Percentiles rank a stretch among this genome's conserved stretches.
Evolutionary conservation across 2,113 vertebrate species (phyloP).

Genomic region (Sylvia atricapilla): DNA sequence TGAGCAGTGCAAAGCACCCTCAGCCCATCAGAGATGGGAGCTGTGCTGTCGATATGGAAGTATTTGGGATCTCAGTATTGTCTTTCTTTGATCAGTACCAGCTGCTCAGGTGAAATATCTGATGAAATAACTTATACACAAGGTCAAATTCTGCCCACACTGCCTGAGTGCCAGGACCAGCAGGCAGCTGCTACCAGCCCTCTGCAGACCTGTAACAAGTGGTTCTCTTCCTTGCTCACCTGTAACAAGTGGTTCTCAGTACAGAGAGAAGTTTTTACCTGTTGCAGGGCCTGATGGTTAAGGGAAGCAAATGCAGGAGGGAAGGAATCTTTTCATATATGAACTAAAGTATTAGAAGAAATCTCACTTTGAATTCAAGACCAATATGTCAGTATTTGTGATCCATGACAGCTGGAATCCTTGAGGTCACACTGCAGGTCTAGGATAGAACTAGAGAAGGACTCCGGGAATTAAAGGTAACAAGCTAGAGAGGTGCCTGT

Average conservation of each 20-base stretch:
- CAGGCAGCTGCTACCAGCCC: neutral
- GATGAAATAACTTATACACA: neutral
- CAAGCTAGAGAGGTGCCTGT: neutral
- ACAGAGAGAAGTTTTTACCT: neutral
- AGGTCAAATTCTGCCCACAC: neutral
- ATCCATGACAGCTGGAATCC: neutral
- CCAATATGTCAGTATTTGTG: neutral
- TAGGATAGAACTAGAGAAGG: neutral
- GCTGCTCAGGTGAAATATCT: neutral
- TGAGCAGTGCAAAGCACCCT: neutral
- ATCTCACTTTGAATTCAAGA: neutral
- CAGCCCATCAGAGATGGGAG: neutral
- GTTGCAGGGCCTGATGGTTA: neutral
- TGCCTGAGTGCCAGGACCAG: neutral
- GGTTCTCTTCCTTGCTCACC: neutral
- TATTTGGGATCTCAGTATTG: neutral
- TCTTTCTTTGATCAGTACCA: neutral
- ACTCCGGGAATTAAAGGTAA: neutral
- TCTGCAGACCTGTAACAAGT: neutral
- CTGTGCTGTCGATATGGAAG: neutral
- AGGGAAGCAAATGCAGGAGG: neutral
- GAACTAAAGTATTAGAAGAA: neutral
- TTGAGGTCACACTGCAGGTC: neutral
- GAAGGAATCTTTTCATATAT: neutral
- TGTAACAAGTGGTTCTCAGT: neutral